Evolutionary conservation across 2,888 invertebrate genomes (phyloP), one percentile per base, ranked within the genome.

Genomic region (Caenorhabditis afra): DNA sequence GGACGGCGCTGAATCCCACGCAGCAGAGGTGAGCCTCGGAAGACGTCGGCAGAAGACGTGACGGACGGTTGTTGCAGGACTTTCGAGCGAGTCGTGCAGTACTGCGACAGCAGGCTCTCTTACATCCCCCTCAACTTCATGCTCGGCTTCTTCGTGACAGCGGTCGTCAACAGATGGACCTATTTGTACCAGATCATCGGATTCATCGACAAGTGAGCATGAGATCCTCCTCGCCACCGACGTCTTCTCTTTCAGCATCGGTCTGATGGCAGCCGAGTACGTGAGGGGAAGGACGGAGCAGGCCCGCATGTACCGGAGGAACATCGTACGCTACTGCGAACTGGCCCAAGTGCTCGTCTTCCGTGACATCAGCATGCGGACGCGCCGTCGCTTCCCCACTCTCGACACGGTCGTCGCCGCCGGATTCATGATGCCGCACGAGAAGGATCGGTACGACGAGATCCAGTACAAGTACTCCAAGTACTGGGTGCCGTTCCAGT

Each of bases 401-500:
- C 65, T 86, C 35, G 86, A 86, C 61, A 86, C 86, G 1, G 86
- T 86, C n/a, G 84, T 84, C 5, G 85, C 85, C 7, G 81, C 85
- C 5, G 85, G 86, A 14, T 86, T 86, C 77, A 85, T 84, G 86
- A 84, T 85, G 84, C 80, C 80, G 7, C 84, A 86, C 55, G 86
- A 86, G 57, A 86, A 86, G 59, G 82, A 85, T 12, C 49, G 81
- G 47, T 86, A 79, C 55, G 86, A 86, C 37, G 86, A 84, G 81
- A 83, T 86, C 37, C 82, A 86, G 44, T 86, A 86, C 57, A 79
- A 82, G 41, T 84, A 84, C 55, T 83, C 82, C 10, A 85, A 83
- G 66, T 86, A 86, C 61, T 86, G 86, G 86, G 73, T 86, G 45
- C 86, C 86, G 3, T 86, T 86, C 55, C 84, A 83, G 75, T 85